Conservation (phyloP, 2,888 invertebrate genomes). For the Ceramica pisi region DNA sequence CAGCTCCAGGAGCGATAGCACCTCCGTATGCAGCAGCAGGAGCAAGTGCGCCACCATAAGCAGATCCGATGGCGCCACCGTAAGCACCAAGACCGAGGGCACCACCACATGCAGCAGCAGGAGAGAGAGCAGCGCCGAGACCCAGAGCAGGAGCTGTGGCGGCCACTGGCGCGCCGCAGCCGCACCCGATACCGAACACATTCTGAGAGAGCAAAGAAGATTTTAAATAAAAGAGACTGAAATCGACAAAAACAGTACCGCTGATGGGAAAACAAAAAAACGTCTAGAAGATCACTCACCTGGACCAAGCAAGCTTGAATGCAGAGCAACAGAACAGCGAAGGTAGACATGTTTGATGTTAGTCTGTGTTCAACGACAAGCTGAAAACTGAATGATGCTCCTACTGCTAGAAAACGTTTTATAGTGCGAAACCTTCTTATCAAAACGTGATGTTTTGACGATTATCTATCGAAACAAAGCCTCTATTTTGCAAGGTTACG, state of each 20-base stretch:
- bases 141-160: background rate
- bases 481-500: slow-evolving; percentile 1
- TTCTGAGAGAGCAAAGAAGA: background rate
- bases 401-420: slow-evolving; percentile 7
- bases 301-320: slow-evolving; percentile 71
- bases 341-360: slow-evolving; percentile 66
- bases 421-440: slow-evolving; percentile 26
- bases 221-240: no score
- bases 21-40: slow-evolving; percentile 4
- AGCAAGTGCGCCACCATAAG: slow-evolving; percentile 14
- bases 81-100: slow-evolving; percentile 10
- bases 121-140: background rate
- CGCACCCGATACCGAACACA: background rate
- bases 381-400: slow-evolving; percentile 38
- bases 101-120: slow-evolving; percentile 9
- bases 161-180: background rate
- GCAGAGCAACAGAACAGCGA: slow-evolving; percentile 53
- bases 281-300: slow-evolving; percentile 50
- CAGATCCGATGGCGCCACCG: slow-evolving; percentile 5
- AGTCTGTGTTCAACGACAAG: slow-evolving; percentile 34
- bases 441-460: background rate
- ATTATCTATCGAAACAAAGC: slow-evolving; percentile 5
- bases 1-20: background rate
- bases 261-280: no score
- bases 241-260: no score